Base-by-base conservation (phyloP, 2,888 invertebrate species). In the Lochmaea capreae region DNA sequence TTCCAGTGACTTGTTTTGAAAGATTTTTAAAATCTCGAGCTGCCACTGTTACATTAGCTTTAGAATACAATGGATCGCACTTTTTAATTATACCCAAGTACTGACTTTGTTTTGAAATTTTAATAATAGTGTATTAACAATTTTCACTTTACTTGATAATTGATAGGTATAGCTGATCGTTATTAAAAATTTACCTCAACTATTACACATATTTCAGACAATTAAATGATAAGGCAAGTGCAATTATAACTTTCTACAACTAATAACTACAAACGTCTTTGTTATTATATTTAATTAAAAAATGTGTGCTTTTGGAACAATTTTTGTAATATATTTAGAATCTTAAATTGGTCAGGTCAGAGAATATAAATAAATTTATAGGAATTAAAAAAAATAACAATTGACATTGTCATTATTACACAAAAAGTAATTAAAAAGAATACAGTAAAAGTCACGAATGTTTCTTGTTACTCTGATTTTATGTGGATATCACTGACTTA, bases 111-210 rank as follows among this genome's bases (percentile, higher is more conserved):
- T 46, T 46, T 46, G 46, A n/a, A 52, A 16, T 52, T n/a, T 52
- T n/a, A 52, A 8, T 52, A n/a, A n/a, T n/a, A 52, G 8, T 8
- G 0, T 2, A 52, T 52, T 52, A 52, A 52, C 12, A 16, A n/a
- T 14, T 52, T 52, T 52, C 52, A n/a, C 52, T 52, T n/a, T 6
- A 52, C 52, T 52, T 52, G 16, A n/a, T 52, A 52, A 52, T 52
- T 52, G n/a, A 52, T 52, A 52, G 14, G 18, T 16, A 16, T 54
- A 18, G 9, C n/a, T 18, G 3, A 54, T 54, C 3, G 9, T 54
- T 54, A 54, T 54, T 54, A 10, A 54, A 54, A 54, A 54, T 18
- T 16, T n/a, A 16, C 2, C 16, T n/a, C 10, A 18, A 16, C 10
- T 16, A 54, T 18, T 54, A 9, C 18, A 16, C 16, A 54, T 52